Conservation (phyloP, 2,888 invertebrate species). For the Auanema freiburgensis region DNA sequence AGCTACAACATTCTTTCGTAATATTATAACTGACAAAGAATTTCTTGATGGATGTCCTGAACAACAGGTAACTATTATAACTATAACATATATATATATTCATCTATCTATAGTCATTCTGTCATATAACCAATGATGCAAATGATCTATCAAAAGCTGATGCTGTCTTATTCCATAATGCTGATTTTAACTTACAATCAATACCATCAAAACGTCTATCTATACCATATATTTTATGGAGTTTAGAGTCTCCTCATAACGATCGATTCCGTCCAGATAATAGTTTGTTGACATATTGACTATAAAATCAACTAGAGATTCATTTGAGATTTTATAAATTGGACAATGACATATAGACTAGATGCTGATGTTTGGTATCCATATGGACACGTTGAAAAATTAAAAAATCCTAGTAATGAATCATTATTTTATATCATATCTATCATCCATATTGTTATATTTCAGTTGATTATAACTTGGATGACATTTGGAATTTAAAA, state of each 20-base stretch:
- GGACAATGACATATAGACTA: slow-evolving; percentile 45
- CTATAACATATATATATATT: neutral
- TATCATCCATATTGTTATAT: too few species aligned
- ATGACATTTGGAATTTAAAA: slow-evolving; percentile 17
- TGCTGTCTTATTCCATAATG: slow-evolving; percentile 44
- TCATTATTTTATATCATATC: neutral
- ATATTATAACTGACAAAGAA: slow-evolving; percentile 35
- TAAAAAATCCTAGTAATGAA: slow-evolving; percentile 15
- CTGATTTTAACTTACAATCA: slow-evolving; percentile 26
- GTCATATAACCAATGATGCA: slow-evolving; percentile 26
- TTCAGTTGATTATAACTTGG: slow-evolving; percentile 1
- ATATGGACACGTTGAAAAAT: slow-evolving; percentile 28
- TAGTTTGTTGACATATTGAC: slow-evolving; percentile 20
- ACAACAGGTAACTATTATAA: neutral
- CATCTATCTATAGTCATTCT: slow-evolving; percentile 23
- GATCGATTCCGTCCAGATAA: slow-evolving; percentile 33
- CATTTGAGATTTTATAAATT: slow-evolving; percentile 40
- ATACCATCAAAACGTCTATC: slow-evolving; percentile 15
- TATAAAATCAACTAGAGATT: neutral
- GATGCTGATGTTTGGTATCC: slow-evolving; percentile 40
- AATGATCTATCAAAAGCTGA: slow-evolving; percentile 29
- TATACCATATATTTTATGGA: slow-evolving; percentile 39
- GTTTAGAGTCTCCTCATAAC: slow-evolving; percentile 41
- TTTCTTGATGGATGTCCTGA: slow-evolving; percentile 32
- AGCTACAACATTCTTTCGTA: slow-evolving; percentile 42